Percentiles rank a stretch among this genome's conserved stretches.
These are phyloP conservation scores for Microtus ochrogaster DNA, from an alignment of 2,113 vertebrate species.

Conservation along the genomic window DNA sequence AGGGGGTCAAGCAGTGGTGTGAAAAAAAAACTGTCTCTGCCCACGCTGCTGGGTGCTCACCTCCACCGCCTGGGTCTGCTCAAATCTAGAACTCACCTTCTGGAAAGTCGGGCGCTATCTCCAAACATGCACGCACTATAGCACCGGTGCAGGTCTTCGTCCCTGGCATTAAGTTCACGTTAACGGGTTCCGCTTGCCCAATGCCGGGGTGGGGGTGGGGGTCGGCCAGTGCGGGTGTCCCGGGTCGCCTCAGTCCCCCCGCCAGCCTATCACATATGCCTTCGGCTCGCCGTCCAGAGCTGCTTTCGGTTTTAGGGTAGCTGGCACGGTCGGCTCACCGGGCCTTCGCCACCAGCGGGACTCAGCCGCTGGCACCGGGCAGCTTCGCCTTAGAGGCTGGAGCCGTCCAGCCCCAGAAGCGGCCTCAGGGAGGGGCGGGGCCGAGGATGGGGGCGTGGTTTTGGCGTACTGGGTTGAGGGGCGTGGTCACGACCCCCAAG, in stretches of 20 bases:
- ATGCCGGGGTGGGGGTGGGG: neutral
- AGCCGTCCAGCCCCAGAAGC: neutral
- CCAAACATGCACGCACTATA: neutral
- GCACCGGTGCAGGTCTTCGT: neutral
- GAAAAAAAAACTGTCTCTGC: neutral
- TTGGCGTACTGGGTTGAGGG: neutral
- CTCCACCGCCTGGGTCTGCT: neutral
- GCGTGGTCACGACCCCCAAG: neutral
- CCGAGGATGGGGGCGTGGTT: accelerated
- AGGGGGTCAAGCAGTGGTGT: neutral
- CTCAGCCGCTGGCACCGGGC: neutral
- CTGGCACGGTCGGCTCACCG: neutral
- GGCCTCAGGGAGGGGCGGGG: neutral
- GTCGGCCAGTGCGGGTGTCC: neutral
- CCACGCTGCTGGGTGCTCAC: neutral
- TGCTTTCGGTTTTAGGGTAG: slow-evolving; percentile 62
- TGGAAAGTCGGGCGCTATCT: neutral
- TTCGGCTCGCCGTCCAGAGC: too few species aligned
- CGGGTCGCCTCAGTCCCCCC: neutral
- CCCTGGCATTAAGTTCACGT: neutral
- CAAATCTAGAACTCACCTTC: neutral
- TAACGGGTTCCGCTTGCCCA: neutral
- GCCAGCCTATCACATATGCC: neutral
- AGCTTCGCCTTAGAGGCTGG: neutral
- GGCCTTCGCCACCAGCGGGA: neutral